Conservation (phyloP, 2,797 vertebrate genomes). For the Manis javanica region DNA sequence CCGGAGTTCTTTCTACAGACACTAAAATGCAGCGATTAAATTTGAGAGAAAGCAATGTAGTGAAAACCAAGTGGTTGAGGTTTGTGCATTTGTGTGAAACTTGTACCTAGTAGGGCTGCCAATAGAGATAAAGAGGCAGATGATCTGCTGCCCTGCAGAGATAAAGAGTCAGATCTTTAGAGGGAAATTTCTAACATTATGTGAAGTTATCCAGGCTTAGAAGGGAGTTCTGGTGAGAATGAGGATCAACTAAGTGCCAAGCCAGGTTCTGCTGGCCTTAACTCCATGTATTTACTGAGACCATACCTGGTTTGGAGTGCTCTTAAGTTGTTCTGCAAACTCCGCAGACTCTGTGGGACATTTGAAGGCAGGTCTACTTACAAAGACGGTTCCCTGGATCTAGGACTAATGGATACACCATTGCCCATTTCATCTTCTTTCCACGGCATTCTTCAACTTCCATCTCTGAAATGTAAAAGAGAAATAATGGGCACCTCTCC, state of each 20-base stretch:
- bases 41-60: neutral
- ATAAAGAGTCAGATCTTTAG: neutral
- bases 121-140: neutral
- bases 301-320: neutral
- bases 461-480: neutral
- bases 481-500: neutral
- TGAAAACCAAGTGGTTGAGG: neutral
- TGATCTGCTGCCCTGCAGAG: neutral
- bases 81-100: neutral
- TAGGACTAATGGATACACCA: neutral
- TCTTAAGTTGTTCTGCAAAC: neutral
- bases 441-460: neutral
- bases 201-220: neutral
- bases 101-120: neutral
- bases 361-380: neutral
- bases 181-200: neutral
- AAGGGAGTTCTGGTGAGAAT: neutral
- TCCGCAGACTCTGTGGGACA: neutral
- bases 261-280: neutral
- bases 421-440: neutral
- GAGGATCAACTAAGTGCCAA: neutral
- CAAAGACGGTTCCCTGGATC: neutral
- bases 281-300: neutral
- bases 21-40: constrained; percentile 22
- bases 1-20: constrained; percentile 25